A percentile compares a stretch with the other conserved stretches of the same genome.
Evolutionary conservation across 2,113 vertebrate genomes (phyloP).

Genomic region (Phalacrocorax brasilianus): DNA sequence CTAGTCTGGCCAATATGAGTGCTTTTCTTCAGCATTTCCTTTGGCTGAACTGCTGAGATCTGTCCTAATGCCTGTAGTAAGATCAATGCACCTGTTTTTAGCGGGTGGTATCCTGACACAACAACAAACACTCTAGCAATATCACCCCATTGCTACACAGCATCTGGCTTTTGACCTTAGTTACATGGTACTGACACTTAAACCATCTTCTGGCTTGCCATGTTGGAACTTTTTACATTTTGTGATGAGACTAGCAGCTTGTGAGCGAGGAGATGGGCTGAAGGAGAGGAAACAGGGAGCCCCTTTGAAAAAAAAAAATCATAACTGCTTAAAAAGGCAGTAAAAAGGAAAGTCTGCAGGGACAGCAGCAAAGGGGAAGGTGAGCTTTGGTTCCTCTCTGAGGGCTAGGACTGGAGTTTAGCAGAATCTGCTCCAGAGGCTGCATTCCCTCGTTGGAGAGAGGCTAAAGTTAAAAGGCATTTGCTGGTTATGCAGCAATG

Average conservation of each 20-base stretch:
- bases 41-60: neutral
- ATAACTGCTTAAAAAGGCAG: neutral
- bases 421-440: neutral
- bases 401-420: neutral
- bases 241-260: neutral
- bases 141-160: neutral
- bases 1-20: neutral
- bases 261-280: neutral
- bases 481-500: neutral
- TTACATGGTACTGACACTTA: neutral
- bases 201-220: neutral
- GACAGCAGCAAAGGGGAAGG: neutral
- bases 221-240: neutral
- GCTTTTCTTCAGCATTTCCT: neutral
- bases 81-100: neutral
- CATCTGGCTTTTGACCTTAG: neutral
- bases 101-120: neutral
- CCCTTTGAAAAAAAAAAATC: neutral
- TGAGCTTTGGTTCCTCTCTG: neutral
- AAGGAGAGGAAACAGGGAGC: neutral
- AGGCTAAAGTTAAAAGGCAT: neutral
- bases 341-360: neutral
- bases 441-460: neutral
- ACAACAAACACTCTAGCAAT: neutral
- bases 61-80: neutral